Evolutionary conservation across 2,888 invertebrate species (phyloP), one percentile per base, ranked within the genome.

Genomic region (Tiphia femorata): DNA sequence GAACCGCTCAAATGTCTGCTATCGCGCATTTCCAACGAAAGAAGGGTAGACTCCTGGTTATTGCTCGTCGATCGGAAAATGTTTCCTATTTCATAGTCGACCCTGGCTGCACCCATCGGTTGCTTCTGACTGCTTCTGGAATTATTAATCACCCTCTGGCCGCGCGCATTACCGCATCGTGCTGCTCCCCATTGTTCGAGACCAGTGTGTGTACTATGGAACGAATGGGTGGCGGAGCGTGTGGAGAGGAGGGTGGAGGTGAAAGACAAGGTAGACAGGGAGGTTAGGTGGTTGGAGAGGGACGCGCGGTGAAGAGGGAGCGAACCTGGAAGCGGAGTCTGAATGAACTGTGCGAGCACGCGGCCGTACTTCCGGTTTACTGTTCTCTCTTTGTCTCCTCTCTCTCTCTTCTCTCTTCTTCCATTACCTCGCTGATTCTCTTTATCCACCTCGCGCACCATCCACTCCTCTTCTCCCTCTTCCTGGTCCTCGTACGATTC

Each of bases 361-460:
- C 68, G 72, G 65, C 73, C 76, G 76, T 75, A 63, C 67, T 75
- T 70, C 69, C 69, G 67, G 70, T 74, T 68, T 65, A n/a, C n/a
- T n/a, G 64, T 60, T 64, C 58, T 58, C 54, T 44, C 37, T 62
- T 43, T 20, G 30, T 40, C 35, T 37, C 12, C 17, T 37, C 49
- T 41, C 25, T 44, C 14, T 30, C 10, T 41, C 20, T 23, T n/a
- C 19, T 40, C 49, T 47, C 23, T 37, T 12, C 42, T 30, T 35
- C 21, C 6, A 3, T 46, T 44, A 27, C 10, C 27, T 16, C 33
- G 8, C 19, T 33, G 37, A 47, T 17, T 42, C 21, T 12, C 40
- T 21, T 14, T 21, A 7, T 12, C 20, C 12, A 4, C 12, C n/a
- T 20, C 19, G n/a, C n/a, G n/a, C n/a, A 29, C n/a, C 25, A 10